These are phyloP conservation scores for Micromys minutus DNA, from an alignment of 2,113 vertebrate species.

Conservation along the genomic window DNA sequence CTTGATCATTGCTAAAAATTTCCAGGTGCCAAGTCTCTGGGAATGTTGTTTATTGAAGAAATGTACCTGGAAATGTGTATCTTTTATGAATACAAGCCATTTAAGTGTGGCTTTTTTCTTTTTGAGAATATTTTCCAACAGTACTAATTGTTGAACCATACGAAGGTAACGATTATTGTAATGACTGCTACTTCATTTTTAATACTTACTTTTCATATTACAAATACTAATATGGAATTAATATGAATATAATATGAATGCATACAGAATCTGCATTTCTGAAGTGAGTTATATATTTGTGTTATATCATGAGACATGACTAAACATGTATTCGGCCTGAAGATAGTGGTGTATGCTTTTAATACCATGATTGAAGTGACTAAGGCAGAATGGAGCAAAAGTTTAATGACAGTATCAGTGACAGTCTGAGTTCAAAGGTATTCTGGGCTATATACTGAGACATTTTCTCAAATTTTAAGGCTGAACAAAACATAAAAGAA, in stretches of 20 bases:
- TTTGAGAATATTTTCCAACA: neutral
- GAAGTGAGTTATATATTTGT: neutral
- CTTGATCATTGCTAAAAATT: neutral
- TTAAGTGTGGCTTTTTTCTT: neutral
- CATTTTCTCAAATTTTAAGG: neutral
- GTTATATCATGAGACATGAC: neutral
- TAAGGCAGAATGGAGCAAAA: neutral
- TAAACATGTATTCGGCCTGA: neutral
- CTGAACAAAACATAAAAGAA: neutral
- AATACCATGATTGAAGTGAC: neutral
- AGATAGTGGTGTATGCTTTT: neutral
- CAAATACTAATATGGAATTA: too few relatives aligned
- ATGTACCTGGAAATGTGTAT: neutral
- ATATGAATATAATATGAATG: too few relatives aligned
- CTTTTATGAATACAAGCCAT: neutral
- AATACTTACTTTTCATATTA: slow-evolving; percentile 37
- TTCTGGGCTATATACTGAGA: neutral
- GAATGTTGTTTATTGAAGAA: neutral
- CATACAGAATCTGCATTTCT: too few relatives aligned
- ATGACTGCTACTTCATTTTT: neutral
- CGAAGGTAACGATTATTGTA: neutral
- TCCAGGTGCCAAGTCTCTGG: neutral
- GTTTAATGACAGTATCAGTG: too few relatives aligned
- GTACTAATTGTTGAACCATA: neutral
- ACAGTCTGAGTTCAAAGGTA: neutral